Percentiles rank a stretch among this genome's conserved stretches.
Evolutionary conservation across 2,797 vertebrate species (phyloP).

Genomic region (Hemibagrus guttatus): DNA sequence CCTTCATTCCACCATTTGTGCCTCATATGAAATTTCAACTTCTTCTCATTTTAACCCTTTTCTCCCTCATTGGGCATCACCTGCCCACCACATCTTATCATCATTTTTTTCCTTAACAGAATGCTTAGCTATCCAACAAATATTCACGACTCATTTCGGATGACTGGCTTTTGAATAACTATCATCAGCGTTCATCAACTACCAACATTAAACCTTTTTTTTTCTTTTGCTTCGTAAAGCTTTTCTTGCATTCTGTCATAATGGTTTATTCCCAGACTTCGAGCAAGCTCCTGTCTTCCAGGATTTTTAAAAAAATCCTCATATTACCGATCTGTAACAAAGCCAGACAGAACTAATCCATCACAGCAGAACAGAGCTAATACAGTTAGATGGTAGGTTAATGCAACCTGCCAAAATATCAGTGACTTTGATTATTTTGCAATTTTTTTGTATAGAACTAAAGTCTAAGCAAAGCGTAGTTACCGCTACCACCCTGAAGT

Average conservation of each 20-base stretch:
- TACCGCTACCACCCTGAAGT: background rate
- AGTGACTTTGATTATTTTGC: background rate
- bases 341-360: background rate
- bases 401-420: background rate
- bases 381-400: background rate
- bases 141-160: background rate
- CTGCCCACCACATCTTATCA: background rate
- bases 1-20: conserved; percentile 13
- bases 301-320: background rate
- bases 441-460: background rate
- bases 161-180: background rate
- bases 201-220: background rate
- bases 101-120: background rate
- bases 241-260: background rate
- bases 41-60: conserved; percentile 18
- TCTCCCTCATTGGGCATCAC: background rate
- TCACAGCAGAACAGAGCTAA: background rate
- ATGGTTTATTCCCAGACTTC: background rate
- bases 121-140: background rate
- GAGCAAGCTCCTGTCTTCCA: background rate
- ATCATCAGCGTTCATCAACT: background rate
- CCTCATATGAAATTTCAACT: conserved; percentile 38
- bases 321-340: background rate
- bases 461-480: background rate
- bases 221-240: background rate